phyloP scores from a whole-genome alignment of 2,888 invertebrate species.

The Sminthurinus aureus region DNA sequence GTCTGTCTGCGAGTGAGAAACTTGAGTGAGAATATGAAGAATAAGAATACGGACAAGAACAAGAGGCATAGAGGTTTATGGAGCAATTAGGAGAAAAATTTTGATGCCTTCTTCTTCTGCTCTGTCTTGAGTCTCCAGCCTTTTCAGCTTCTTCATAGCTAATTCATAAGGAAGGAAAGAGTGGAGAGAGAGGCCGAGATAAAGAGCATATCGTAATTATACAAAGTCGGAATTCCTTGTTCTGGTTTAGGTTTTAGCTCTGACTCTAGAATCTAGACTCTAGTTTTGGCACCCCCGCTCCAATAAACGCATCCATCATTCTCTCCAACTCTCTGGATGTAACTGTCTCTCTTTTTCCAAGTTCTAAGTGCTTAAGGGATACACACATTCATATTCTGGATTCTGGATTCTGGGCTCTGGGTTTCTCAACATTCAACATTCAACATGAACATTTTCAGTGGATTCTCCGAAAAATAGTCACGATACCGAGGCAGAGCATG shows the following conservation, averaged over 20 bases:
- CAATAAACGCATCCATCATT: constrained; percentile 49
- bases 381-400: constrained; percentile 1
- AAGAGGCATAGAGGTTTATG: constrained; percentile 26
- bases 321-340: background rate
- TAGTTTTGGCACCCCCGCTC: constrained; percentile 45
- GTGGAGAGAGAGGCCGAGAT: constrained; percentile 1
- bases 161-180: constrained; percentile 45
- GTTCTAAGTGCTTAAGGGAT: constrained; percentile 49
- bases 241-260: background rate
- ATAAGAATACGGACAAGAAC: constrained; percentile 22
- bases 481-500: constrained; percentile 26
- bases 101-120: constrained; percentile 11
- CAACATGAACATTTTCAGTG: constrained; percentile 44
- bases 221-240: constrained; percentile 37
- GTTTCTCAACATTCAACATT: constrained; percentile 10
- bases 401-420: background rate
- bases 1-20: background rate
- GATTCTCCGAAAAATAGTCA: constrained; percentile 49
- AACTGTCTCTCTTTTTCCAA: background rate
- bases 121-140: too few relatives aligned
- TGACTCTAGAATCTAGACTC: background rate
- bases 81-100: constrained; percentile 43
- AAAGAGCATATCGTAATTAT: constrained; percentile 42
- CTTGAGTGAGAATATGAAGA: constrained; percentile 26
- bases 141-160: constrained; percentile 41